These are phyloP conservation scores for Zaprionus ghesquierei DNA, from an alignment of 1,140 invertebrate genomes.

Conservation along the genomic window DNA sequence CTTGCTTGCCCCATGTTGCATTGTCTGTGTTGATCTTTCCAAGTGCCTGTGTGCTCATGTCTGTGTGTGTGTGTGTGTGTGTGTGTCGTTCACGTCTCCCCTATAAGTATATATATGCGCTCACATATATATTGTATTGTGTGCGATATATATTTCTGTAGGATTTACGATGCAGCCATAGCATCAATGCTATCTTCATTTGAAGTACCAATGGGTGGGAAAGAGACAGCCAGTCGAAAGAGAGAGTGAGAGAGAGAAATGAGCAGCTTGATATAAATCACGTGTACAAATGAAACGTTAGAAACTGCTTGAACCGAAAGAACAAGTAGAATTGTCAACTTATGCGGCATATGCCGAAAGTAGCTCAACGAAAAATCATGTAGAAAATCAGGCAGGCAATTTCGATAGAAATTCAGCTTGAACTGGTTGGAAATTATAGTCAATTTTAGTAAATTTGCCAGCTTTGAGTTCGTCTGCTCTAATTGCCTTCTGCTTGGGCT, in stretches of 20 bases:
- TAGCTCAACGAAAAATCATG: neutral
- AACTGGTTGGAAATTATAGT: neutral
- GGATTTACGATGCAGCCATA: conserved; percentile 68
- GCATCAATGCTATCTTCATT: conserved; percentile 64
- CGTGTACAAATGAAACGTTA: conserved; percentile 43
- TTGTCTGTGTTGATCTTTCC: conserved; percentile 1
- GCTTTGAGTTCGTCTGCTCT: neutral
- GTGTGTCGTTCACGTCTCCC: conserved; percentile 13
- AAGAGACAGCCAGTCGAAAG: conserved; percentile 11
- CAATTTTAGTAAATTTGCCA: neutral
- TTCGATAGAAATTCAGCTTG: neutral
- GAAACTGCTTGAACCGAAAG: conserved; percentile 1
- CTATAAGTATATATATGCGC: conserved; percentile 28
- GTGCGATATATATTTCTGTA: conserved; percentile 46
- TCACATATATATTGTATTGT: conserved; percentile 40
- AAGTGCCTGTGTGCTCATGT: neutral
- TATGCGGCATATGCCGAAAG: neutral
- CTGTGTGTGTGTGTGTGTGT: neutral
- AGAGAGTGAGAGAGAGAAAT: neutral
- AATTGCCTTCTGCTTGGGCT: neutral
- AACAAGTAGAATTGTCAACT: neutral
- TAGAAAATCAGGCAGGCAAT: neutral
- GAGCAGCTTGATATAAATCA: conserved; percentile 40
- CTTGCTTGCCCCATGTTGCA: conserved; percentile 64
- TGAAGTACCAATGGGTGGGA: conserved; percentile 48